These are phyloP conservation scores for Talpa occidentalis DNA, from an alignment of 2,113 vertebrate genomes.

Conservation along the genomic window DNA sequence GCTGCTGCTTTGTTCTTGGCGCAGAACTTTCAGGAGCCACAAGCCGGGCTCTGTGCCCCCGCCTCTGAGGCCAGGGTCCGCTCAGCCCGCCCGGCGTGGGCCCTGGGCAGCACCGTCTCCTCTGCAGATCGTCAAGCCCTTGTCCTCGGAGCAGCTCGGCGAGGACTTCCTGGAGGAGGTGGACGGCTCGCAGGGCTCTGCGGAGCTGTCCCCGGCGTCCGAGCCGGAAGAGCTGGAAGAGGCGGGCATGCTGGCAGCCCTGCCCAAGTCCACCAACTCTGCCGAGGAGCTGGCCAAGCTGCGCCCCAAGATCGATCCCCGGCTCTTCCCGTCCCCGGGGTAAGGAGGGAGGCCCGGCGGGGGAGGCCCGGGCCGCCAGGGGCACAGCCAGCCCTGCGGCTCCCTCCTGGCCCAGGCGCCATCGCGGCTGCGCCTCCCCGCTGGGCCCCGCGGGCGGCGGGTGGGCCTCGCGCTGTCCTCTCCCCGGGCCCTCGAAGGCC, in stretches of 20 bases:
- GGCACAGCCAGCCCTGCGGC: background rate
- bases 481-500: too few relatives aligned
- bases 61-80: background rate
- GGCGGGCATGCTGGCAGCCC: accelerated
- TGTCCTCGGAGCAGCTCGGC: accelerated
- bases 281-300: constrained; percentile 35
- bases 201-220: accelerated
- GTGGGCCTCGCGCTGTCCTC: too few relatives aligned
- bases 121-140: background rate
- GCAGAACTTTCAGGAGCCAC: too few relatives aligned
- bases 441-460: too few relatives aligned
- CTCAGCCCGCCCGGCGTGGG: too few relatives aligned
- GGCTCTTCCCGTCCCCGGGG: constrained; percentile 58
- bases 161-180: background rate
- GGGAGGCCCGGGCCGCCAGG: background rate
- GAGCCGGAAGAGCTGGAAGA: background rate
- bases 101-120: too few relatives aligned
- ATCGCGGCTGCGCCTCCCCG: accelerated
- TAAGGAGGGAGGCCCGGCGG: background rate
- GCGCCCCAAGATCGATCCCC: background rate
- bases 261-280: background rate
- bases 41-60: too few relatives aligned
- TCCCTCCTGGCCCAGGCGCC: accelerated
- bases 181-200: background rate
- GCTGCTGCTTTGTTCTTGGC: too few relatives aligned